Evolutionary conservation across 2,888 invertebrate species (phyloP).

Genomic region (Coenonympha arcania): DNA sequence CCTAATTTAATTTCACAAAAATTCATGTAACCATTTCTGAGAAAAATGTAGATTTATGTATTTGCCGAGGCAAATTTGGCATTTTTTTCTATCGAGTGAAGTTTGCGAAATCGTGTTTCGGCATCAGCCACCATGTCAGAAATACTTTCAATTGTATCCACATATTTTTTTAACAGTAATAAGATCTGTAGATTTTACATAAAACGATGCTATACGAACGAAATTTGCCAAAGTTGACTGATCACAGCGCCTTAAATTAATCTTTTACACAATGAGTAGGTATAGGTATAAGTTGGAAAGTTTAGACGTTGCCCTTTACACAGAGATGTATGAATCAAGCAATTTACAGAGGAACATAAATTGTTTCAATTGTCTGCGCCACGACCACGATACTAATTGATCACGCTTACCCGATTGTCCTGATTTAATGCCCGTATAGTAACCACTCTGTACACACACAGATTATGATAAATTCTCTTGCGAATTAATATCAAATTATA

Average conservation of each 20-base stretch:
- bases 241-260: not conserved
- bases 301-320: slow-evolving; percentile 11
- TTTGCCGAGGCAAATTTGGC: too few species aligned
- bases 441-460: too few species aligned
- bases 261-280: slow-evolving; percentile 1
- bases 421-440: slow-evolving; percentile 19
- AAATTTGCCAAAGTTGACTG: too few species aligned
- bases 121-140: too few species aligned
- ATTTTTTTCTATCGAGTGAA: too few species aligned
- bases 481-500: not conserved
- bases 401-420: slow-evolving; percentile 22
- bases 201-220: too few species aligned
- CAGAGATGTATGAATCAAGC: slow-evolving; percentile 15
- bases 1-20: slow-evolving; percentile 7
- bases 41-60: too few species aligned
- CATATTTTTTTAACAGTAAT: too few species aligned
- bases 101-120: too few species aligned
- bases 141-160: too few species aligned
- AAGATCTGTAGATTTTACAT: too few species aligned
- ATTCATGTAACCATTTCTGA: not conserved
- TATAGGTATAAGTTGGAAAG: too few species aligned
- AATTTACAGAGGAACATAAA: slow-evolving; percentile 14
- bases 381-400: slow-evolving; percentile 21
- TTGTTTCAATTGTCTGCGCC: slow-evolving; percentile 18
- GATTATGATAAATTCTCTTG: not conserved